Evolutionary conservation across 2,888 invertebrate species (phyloP).

Genomic region (Leptopilina drosophilae): DNA sequence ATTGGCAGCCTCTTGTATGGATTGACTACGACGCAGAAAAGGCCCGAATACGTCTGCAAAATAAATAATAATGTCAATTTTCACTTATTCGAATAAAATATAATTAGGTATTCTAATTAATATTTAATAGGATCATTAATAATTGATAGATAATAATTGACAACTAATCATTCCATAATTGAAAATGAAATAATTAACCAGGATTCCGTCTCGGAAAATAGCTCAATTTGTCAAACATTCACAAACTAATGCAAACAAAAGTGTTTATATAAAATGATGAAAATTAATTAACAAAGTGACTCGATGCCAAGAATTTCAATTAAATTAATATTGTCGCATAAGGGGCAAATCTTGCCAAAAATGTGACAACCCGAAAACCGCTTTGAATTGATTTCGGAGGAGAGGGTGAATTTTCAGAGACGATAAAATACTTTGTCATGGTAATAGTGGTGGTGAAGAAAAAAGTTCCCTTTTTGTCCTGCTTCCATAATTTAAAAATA

Average conservation of each 20-base stretch:
- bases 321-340: constrained; percentile 20
- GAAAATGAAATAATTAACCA: too few relatives aligned
- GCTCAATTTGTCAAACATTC: too few relatives aligned
- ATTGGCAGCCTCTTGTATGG: constrained; percentile 99
- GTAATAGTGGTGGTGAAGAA: too few relatives aligned
- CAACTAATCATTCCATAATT: too few relatives aligned
- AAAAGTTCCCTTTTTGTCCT: too few relatives aligned
- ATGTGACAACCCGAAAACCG: background rate
- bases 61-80: constrained; percentile 59
- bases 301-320: constrained; percentile 16
- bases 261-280: background rate
- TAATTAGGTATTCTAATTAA: too few relatives aligned
- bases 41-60: constrained; percentile 98
- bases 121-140: too few relatives aligned
- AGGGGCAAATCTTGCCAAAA: constrained; percentile 11
- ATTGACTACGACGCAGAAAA: constrained; percentile 99
- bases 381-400: background rate
- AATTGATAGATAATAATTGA: too few relatives aligned
- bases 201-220: too few relatives aligned
- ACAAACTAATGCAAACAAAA: too few relatives aligned
- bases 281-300: constrained; percentile 6
- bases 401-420: background rate
- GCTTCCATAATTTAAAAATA: background rate
- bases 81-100: too few relatives aligned
- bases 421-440: background rate